phyloP scores from a whole-genome alignment of 2,113 vertebrate genomes.

The Cottus gobio region DNA sequence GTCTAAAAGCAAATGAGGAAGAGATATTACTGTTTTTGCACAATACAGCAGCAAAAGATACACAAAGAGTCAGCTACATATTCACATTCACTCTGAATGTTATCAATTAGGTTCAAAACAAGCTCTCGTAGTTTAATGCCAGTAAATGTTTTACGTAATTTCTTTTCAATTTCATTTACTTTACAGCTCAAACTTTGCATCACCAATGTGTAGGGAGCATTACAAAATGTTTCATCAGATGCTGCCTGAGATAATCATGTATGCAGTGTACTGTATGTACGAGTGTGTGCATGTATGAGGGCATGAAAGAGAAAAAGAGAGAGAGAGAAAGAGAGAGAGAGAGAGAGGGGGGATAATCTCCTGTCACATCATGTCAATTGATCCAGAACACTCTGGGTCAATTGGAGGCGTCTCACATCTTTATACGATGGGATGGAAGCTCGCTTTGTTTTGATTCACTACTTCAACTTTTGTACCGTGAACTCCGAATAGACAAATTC shows the following conservation, averaged over 20 bases:
- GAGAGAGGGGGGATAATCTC: constrained; percentile 18
- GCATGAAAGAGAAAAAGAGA: background rate
- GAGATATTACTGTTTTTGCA: constrained; percentile 32
- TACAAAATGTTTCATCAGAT: constrained; percentile 64
- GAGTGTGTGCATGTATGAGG: background rate
- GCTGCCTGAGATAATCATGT: constrained; percentile 9
- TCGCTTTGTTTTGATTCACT: constrained; percentile 40
- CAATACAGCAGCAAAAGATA: background rate
- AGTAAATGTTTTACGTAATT: background rate
- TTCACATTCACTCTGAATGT: background rate
- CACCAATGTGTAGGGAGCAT: constrained; percentile 14
- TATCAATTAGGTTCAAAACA: background rate
- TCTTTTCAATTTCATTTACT: background rate
- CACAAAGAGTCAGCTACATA: background rate
- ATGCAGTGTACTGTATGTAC: constrained; percentile 7
- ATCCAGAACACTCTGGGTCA: constrained; percentile 61
- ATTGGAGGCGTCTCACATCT: constrained; percentile 42
- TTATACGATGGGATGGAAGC: constrained; percentile 24
- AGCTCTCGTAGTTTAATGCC: background rate
- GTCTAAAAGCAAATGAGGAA: constrained; percentile 36
- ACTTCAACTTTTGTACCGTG: constrained; percentile 41
- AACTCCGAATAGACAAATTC: constrained; percentile 46
- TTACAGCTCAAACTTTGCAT: constrained; percentile 10
- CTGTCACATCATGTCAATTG: constrained; percentile 33
- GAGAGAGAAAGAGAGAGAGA: background rate